Conservation (phyloP, 2,888 invertebrate species). For the Drosophila dives region DNA sequence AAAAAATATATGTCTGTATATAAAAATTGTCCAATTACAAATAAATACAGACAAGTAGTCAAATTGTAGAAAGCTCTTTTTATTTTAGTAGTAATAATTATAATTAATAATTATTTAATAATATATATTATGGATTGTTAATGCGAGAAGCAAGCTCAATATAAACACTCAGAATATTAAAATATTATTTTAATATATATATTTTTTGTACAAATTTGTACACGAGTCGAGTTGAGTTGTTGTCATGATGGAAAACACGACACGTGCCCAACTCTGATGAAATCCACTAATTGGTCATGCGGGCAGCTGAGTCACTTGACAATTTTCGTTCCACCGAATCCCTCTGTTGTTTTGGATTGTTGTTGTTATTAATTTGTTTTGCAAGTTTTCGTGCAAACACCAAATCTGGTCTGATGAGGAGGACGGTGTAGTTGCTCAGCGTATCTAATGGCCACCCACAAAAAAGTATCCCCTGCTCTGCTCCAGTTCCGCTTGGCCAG, state of each 20-base stretch:
- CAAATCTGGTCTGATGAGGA: slow-evolving; percentile 7
- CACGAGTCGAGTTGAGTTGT: background rate
- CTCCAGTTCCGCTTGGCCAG: slow-evolving; percentile 54
- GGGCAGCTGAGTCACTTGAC: slow-evolving; percentile 45
- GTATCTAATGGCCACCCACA: slow-evolving; percentile 50
- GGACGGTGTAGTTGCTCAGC: slow-evolving; percentile 53
- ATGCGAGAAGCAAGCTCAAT: background rate
- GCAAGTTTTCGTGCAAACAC: slow-evolving; percentile 57
- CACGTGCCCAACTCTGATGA: slow-evolving; percentile 16
- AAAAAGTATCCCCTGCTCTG: slow-evolving; percentile 22
- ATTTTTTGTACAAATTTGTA: background rate
- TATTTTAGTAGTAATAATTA: background rate
- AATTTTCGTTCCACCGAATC: slow-evolving; percentile 7
- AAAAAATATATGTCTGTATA: background rate
- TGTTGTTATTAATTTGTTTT: slow-evolving; percentile 75
- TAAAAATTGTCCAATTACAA: background rate
- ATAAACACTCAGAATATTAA: background rate
- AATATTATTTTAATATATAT: background rate
- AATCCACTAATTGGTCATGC: slow-evolving; percentile 60
- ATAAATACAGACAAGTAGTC: background rate
- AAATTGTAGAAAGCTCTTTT: background rate
- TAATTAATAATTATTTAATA: background rate
- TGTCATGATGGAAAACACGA: background rate
- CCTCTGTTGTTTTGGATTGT: slow-evolving; percentile 48
- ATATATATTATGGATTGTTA: background rate